Percentiles rank a stretch among this genome's conserved stretches.
phyloP scores from a whole-genome alignment of 92 coral and sea anemone species.

The Galaxea fascicularis region DNA sequence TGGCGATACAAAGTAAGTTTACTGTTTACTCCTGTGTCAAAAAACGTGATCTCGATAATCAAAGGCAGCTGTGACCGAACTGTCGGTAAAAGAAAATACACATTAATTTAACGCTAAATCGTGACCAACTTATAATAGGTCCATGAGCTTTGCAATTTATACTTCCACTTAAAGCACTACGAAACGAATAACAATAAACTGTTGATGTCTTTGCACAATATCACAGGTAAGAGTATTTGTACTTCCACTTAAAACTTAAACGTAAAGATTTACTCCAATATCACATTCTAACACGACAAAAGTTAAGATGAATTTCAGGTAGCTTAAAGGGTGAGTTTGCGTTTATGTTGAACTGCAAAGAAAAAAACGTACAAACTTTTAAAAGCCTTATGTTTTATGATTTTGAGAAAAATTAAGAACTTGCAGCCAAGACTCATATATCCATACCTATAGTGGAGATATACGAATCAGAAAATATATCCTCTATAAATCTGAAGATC shows the following conservation, averaged over 20 bases:
- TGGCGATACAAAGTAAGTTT: too few relatives aligned
- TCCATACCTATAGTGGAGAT: constrained; percentile 97
- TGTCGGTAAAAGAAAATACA: too few relatives aligned
- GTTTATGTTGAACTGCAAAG: not conserved
- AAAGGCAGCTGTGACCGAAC: too few relatives aligned
- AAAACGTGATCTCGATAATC: too few relatives aligned
- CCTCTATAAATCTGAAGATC: constrained; percentile 94
- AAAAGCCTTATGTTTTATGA: too few relatives aligned
- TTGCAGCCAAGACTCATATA: too few relatives aligned
- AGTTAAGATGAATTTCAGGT: not conserved
- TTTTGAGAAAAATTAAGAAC: too few relatives aligned
- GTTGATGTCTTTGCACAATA: not conserved
- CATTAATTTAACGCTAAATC: too few relatives aligned
- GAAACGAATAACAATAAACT: not conserved
- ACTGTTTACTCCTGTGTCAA: too few relatives aligned
- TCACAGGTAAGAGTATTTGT: not conserved
- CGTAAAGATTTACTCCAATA: not conserved
- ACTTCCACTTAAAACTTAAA: constrained; percentile 5
- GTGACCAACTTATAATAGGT: too few relatives aligned
- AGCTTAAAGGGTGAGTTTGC: not conserved
- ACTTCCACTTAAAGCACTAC: too few relatives aligned
- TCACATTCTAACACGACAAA: not conserved
- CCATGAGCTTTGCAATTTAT: too few relatives aligned
- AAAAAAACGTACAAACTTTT: not conserved
- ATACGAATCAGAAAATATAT: constrained; percentile 92